Percentiles rank a stretch among this genome's conserved stretches.
Evolutionary conservation across 2,797 vertebrate genomes (phyloP).

Genomic region (Cyclura pinguis): DNA sequence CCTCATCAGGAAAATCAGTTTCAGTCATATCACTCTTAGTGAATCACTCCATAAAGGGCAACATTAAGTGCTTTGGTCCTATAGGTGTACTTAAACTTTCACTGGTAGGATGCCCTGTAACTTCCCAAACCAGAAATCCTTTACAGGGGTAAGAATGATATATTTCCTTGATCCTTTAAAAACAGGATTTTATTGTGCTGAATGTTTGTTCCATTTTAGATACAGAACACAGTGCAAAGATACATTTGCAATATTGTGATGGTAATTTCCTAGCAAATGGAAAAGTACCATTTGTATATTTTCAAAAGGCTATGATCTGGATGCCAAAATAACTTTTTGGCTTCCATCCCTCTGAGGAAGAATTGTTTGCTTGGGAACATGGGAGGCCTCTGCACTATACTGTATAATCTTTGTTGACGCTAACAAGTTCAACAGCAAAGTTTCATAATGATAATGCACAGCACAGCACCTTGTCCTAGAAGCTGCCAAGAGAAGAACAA

Average conservation of each 20-base stretch:
- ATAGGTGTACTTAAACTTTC: not conserved
- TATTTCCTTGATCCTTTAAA: conserved; percentile 47
- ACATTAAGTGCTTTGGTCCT: not conserved
- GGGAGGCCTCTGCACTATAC: conserved; percentile 33
- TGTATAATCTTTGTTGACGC: conserved; percentile 44
- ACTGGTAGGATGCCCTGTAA: not conserved
- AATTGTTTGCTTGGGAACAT: conserved; percentile 44
- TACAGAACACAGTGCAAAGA: conserved; percentile 14
- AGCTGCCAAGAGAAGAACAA: conserved; percentile 51
- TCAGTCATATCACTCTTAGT: not conserved
- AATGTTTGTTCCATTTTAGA: conserved; percentile 29
- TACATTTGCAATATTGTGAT: conserved; percentile 47
- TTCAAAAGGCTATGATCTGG: conserved; percentile 47
- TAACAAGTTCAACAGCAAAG: conserved; percentile 33
- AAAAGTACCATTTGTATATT: conserved; percentile 9
- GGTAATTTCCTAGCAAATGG: conserved; percentile 40
- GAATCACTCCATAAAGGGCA: not conserved
- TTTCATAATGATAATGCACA: conserved; percentile 50
- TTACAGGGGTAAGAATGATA: not conserved
- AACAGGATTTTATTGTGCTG: conserved; percentile 34
- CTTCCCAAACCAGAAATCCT: not conserved
- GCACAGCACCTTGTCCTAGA: conserved; percentile 48
- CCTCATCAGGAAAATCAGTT: not conserved
- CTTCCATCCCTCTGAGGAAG: conserved; percentile 51
- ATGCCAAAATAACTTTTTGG: conserved; percentile 68